Conservation (phyloP, 2,113 vertebrate genomes). For the Trogon melanurus region DNA sequence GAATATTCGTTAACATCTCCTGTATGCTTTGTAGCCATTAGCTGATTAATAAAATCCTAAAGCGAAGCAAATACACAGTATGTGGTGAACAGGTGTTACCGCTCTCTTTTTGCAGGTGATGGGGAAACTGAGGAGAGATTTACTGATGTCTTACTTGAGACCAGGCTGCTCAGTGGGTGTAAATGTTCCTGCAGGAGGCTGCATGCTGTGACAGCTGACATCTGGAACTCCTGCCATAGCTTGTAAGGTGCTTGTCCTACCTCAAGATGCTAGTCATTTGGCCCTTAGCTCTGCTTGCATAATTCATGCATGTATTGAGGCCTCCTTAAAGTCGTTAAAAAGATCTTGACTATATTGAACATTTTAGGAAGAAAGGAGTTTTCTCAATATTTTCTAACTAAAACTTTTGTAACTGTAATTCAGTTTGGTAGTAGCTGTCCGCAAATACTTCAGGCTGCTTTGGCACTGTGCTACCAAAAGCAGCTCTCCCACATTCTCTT, state of each 20-base stretch:
- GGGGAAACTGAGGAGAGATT: background rate
- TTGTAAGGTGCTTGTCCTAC: background rate
- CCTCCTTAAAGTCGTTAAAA: background rate
- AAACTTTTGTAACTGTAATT: background rate
- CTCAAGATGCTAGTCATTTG: too few species aligned
- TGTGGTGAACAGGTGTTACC: constrained; percentile 21
- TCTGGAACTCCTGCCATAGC: background rate
- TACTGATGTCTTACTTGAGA: background rate
- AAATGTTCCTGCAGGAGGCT: background rate
- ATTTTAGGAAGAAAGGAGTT: background rate
- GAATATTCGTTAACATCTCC: constrained; percentile 30
- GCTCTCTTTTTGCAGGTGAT: background rate
- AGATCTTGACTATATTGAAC: background rate
- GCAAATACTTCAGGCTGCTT: background rate
- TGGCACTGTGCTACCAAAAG: background rate
- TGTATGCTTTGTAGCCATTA: constrained; percentile 37
- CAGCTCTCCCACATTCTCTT: background rate
- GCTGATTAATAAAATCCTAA: constrained; percentile 51
- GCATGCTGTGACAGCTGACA: background rate
- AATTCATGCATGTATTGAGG: background rate
- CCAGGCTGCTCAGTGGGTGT: background rate
- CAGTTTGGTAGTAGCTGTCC: background rate
- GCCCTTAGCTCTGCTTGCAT: background rate
- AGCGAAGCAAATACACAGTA: background rate
- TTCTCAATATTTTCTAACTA: background rate